These are phyloP conservation scores for Alentia gelatinosa DNA, from an alignment of 2,888 invertebrate species.

Conservation along the genomic window DNA sequence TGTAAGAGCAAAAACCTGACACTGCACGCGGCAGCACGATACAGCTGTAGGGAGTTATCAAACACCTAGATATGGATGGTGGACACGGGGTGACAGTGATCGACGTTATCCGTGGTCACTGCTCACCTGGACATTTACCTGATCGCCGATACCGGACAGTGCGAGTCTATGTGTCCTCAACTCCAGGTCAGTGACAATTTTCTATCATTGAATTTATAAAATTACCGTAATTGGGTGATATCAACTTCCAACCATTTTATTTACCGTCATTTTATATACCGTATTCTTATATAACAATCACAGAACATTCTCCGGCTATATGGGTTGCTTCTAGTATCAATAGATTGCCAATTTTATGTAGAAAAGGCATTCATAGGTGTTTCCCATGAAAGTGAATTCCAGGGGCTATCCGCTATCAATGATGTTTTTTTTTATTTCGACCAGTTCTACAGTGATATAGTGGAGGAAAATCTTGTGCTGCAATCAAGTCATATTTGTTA, in stretches of 20 bases:
- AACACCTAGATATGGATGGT: background rate
- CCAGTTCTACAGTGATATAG: background rate
- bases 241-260: background rate
- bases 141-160: background rate
- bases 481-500: too few species aligned
- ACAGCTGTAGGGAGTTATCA: too few species aligned
- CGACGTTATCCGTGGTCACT: background rate
- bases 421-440: background rate
- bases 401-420: background rate
- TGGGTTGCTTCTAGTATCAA: background rate
- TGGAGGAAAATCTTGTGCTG: too few species aligned
- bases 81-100: background rate
- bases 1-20: too few species aligned
- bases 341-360: background rate
- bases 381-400: background rate
- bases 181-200: slow-evolving; percentile 1
- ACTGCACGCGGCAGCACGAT: too few species aligned
- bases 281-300: background rate
- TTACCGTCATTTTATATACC: background rate
- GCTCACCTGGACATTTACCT: background rate
- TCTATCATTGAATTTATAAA: background rate
- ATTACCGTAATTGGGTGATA: background rate
- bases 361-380: background rate
- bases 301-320: background rate
- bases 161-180: slow-evolving; percentile 11